These are phyloP conservation scores for Dunckerocampus dactyliophorus DNA, from an alignment of 2,113 vertebrate species.

Conservation along the genomic window DNA sequence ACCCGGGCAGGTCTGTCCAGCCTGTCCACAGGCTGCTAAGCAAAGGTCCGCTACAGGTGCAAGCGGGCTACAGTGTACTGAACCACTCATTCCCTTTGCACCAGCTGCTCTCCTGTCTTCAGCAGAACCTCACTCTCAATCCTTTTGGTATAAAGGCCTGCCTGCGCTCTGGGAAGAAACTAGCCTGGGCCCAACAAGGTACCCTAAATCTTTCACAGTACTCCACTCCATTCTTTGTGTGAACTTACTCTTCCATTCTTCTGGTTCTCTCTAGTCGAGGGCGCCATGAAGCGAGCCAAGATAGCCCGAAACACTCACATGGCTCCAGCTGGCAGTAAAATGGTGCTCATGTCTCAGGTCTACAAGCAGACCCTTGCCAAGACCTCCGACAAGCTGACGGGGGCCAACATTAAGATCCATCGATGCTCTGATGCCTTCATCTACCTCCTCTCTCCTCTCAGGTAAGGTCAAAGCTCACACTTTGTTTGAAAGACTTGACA, in stretches of 20 bases:
- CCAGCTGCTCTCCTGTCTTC: conserved; percentile 82
- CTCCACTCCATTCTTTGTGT: not conserved
- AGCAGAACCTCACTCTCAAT: conserved; percentile 73
- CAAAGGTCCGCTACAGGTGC: conserved; percentile 73
- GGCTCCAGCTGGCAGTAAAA: conserved; percentile 78
- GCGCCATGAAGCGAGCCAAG: conserved; percentile 84
- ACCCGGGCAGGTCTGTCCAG: conserved; percentile 60
- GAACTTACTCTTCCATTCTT: not conserved
- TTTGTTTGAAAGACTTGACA: not conserved
- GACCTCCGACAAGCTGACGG: conserved; percentile 85
- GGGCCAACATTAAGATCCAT: conserved; percentile 86
- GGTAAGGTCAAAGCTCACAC: conserved; percentile 60
- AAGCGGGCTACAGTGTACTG: conserved; percentile 76
- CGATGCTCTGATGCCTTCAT: conserved; percentile 89
- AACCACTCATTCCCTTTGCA: conserved; percentile 77
- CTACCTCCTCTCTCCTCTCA: conserved; percentile 91
- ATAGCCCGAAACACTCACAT: conserved; percentile 80
- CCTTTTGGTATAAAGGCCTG: conserved; percentile 86
- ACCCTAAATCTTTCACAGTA: conserved; percentile 2
- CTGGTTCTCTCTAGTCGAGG: conserved; percentile 78
- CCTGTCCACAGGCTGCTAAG: conserved; percentile 81
- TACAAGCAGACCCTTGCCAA: conserved; percentile 92
- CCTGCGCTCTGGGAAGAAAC: conserved; percentile 84
- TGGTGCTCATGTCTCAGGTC: conserved; percentile 92
- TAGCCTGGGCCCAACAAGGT: conserved; percentile 94